Evolutionary conservation across 2,113 vertebrate genomes (phyloP), one percentile per base, ranked within the genome.

Genomic region (Macquaria ambigua): DNA sequence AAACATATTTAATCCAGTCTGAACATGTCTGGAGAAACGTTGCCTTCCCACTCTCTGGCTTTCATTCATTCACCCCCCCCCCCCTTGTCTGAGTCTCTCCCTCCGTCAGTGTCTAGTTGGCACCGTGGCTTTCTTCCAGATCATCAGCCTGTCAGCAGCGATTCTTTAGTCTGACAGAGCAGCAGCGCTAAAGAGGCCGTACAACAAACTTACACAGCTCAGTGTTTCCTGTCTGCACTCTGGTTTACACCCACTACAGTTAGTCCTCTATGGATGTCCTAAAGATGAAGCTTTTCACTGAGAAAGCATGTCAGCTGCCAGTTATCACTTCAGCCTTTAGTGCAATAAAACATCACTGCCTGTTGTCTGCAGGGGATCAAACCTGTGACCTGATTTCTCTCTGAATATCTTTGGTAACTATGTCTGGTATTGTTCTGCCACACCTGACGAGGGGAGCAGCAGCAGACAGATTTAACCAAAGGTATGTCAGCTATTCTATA

Each of bases 71-170:
- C 28, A 74, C 15, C 43, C 63, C 41, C 11, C 14, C 25, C 48
- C n/a, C 70, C 61, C 69, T 72, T 43, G 74, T 82, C 74, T 82
- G 64, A 52, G 41, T 79, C 48, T 78, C 61, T 67, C 74, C 77
- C 72, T 82, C 73, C 14, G 77, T 88, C 74, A 67, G 73, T 75
- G 74, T 87, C 79, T 80, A 25, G 72, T 52, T 79, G 82, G 76
- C 69, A 56, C 6, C 10, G 67, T 92, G 84, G 88, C 89, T 82
- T 14, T 61, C 53, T 75, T 93, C 91, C 87, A 87, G 74, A 83
- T 82, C 73, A 77, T 79, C 86, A 64, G 77, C 77, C 74, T 86
- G 82, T 89, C 86, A 92, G 82, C 79, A 56, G 59, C 11, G 10
- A 78, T 71, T 89, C 83, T 89, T 73, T 64, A 69, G 80, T 89